Evolutionary conservation across 1,140 invertebrate species (phyloP).

Genomic region (Zelostemma sp.): DNA sequence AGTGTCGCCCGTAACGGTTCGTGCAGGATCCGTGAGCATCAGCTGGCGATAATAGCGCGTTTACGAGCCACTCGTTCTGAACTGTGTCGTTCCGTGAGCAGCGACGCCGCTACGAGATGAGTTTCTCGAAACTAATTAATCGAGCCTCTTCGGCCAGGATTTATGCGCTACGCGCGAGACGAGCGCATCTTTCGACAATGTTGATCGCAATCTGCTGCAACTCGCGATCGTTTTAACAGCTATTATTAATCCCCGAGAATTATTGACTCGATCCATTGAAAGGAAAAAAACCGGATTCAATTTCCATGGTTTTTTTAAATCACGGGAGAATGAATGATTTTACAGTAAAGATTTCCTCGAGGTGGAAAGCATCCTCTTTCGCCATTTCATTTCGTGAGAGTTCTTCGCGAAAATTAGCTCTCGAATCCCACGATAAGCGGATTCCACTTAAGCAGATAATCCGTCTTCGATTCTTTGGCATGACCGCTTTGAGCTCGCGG

Average conservation of each 20-base stretch:
- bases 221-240: constrained; percentile 1
- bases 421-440: constrained; percentile 42
- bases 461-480: constrained; percentile 43
- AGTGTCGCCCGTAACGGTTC: constrained; percentile 46
- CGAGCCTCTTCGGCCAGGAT: constrained; percentile 31
- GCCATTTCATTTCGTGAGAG: constrained; percentile 4
- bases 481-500: constrained; percentile 36
- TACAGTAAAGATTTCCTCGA: neutral
- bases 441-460: constrained; percentile 43
- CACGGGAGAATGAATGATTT: too few species aligned
- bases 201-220: constrained; percentile 3
- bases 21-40: constrained; percentile 47
- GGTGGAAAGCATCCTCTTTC: constrained; percentile 1
- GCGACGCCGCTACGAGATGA: constrained; percentile 19
- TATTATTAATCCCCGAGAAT: neutral
- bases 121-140: constrained; percentile 50
- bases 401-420: constrained; percentile 33
- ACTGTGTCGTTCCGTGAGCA: constrained; percentile 32
- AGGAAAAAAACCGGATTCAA: too few species aligned
- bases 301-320: too few species aligned
- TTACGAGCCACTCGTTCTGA: constrained; percentile 44
- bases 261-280: neutral
- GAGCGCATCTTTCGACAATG: neutral
- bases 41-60: constrained; percentile 50
- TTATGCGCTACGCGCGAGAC: constrained; percentile 18